Conservation (phyloP, 2,888 invertebrate species). For the Sclerodermus sp. region DNA sequence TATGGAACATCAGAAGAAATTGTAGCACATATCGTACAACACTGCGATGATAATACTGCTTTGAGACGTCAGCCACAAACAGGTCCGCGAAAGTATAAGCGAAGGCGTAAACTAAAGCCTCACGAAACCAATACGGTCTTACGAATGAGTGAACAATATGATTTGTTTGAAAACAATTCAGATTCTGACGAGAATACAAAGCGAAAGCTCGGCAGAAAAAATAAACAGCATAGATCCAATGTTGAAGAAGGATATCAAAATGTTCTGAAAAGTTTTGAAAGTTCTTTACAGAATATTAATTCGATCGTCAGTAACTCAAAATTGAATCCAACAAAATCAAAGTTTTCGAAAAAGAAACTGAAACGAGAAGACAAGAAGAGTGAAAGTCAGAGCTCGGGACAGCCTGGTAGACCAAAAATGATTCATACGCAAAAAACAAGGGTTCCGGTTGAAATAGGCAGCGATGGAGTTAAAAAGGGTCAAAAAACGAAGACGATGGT, state of each 20-base stretch:
- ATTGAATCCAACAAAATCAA: conserved; percentile 43
- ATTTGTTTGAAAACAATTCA: conserved; percentile 41
- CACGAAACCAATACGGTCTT: conserved; percentile 56
- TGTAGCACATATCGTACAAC: conserved; percentile 81
- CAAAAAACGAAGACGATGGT: conserved; percentile 65
- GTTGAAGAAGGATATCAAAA: conserved; percentile 53
- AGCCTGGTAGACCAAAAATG: conserved; percentile 70
- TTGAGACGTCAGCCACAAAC: conserved; percentile 77
- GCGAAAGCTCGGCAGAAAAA: conserved; percentile 49
- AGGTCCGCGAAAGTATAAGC: conserved; percentile 79
- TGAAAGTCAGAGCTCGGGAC: conserved; percentile 41
- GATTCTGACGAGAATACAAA: conserved; percentile 55
- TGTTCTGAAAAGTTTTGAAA: conserved; percentile 52
- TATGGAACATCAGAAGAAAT: conserved; percentile 73
- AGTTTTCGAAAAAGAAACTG: conserved; percentile 46
- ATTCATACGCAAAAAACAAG: conserved; percentile 74
- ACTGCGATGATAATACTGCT: conserved; percentile 84
- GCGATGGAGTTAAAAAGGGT: conserved; percentile 61
- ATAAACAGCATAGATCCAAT: conserved; percentile 44
- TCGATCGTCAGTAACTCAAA: conserved; percentile 58
- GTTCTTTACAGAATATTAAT: conserved; percentile 54
- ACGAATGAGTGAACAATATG: conserved; percentile 43
- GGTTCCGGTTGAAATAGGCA: conserved; percentile 59
- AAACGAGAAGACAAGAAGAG: conserved; percentile 53
- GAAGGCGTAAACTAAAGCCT: conserved; percentile 74